A percentile compares a stretch with the other conserved stretches of the same genome.
Evolutionary conservation across 2,113 vertebrate species (phyloP).

Genomic region (Sphaerodactylus townsendi): DNA sequence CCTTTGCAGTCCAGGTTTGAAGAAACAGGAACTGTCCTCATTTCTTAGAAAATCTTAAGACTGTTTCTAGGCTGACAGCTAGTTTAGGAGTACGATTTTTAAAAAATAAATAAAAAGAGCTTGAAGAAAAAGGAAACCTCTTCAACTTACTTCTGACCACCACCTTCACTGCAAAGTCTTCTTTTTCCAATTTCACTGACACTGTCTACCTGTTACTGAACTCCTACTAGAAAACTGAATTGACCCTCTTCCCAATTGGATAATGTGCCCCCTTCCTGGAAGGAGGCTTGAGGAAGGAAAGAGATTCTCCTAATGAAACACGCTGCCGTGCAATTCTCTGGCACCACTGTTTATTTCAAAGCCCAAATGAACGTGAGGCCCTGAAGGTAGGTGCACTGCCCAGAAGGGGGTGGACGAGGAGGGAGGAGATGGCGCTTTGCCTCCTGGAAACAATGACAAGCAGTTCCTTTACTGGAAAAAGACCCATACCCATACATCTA

Average conservation of each 20-base stretch:
- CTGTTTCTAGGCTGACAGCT: background rate
- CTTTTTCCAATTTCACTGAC: background rate
- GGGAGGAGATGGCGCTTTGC: background rate
- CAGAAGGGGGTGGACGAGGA: background rate
- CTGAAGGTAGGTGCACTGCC: background rate
- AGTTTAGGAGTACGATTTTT: rapidly evolving
- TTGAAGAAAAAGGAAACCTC: background rate
- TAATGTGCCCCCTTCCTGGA: background rate
- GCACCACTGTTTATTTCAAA: too few species aligned
- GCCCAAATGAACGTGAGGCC: background rate
- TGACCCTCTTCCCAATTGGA: background rate
- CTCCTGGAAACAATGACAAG: background rate
- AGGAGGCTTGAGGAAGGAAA: background rate
- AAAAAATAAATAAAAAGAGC: rapidly evolving
- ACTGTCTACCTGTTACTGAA: rapidly evolving
- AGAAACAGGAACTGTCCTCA: background rate
- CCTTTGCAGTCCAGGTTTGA: background rate
- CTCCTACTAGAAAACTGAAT: background rate
- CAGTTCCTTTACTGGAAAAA: background rate
- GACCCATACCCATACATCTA: too few species aligned
- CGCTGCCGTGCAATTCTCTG: too few species aligned
- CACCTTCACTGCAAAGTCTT: background rate
- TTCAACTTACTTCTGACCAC: background rate
- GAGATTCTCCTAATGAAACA: rapidly evolving
- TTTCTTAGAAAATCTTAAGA: background rate